phyloP scores from a whole-genome alignment of 2,888 invertebrate genomes.

The Itoplectis maculator region DNA sequence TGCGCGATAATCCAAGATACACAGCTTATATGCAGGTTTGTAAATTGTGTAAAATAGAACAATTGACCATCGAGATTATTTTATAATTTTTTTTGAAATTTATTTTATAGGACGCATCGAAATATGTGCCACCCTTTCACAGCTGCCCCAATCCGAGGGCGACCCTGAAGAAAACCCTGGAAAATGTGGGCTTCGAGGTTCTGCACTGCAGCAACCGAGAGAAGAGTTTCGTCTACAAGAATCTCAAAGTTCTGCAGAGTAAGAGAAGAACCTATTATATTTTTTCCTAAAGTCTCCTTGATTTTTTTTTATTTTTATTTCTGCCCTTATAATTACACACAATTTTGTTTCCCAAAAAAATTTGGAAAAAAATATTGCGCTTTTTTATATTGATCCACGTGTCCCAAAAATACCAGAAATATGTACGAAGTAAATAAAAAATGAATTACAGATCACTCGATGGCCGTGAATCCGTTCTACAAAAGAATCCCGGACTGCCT shows the following conservation, averaged over 20 bases:
- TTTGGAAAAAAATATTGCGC: constrained; percentile 2
- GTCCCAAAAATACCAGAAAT: too few species aligned
- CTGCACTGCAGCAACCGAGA: constrained; percentile 87
- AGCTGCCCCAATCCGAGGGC: constrained; percentile 87
- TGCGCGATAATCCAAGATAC: constrained; percentile 88
- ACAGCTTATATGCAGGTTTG: constrained; percentile 87
- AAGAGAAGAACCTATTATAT: constrained; percentile 75
- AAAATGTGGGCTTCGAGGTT: constrained; percentile 87
- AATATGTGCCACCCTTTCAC: constrained; percentile 90
- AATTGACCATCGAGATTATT: too few species aligned
- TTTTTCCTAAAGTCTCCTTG: too few species aligned
- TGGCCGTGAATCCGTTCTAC: constrained; percentile 90
- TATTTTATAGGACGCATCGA: constrained; percentile 86
- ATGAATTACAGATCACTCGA: constrained; percentile 86
- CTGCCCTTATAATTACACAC: too few species aligned
- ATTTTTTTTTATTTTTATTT: not conserved
- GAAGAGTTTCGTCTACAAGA: constrained; percentile 87
- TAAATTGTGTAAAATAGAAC: not conserved
- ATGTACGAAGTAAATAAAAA: not conserved
- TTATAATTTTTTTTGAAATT: not conserved
- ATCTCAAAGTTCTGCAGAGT: constrained; percentile 87
- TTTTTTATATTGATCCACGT: too few species aligned
- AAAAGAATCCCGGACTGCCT: constrained; percentile 87
- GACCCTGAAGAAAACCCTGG: constrained; percentile 86
- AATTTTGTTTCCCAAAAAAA: too few species aligned